Evolutionary conservation across 2,797 vertebrate species (phyloP).

Genomic region (Myotis vivesi): DNA sequence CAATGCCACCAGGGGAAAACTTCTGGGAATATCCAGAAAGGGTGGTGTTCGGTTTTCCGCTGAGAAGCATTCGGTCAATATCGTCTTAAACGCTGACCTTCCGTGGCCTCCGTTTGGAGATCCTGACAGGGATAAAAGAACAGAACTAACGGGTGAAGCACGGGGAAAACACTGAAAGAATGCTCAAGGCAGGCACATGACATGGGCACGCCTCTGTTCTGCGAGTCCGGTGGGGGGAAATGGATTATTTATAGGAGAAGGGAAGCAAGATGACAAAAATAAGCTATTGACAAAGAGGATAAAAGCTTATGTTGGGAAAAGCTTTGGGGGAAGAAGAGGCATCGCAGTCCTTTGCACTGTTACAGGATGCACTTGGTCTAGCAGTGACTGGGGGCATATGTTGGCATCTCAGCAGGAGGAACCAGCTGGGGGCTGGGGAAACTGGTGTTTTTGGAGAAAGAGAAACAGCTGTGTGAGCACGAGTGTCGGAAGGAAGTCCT

Average conservation of each 20-base stretch:
- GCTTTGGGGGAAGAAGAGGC: not conserved
- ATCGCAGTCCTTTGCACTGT: not conserved
- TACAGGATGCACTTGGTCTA: not conserved
- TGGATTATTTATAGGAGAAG: not conserved
- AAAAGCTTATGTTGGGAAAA: not conserved
- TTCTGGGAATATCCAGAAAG: not conserved
- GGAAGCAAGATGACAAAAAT: constrained; percentile 19
- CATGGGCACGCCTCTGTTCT: not conserved
- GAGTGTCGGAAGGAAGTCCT: constrained; percentile 12
- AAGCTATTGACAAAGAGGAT: constrained; percentile 32
- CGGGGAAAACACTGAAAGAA: not conserved
- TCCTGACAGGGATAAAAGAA: constrained; percentile 9
- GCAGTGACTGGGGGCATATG: not conserved
- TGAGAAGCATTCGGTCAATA: not conserved
- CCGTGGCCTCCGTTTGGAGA: constrained; percentile 9
- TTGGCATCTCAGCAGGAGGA: constrained; percentile 33
- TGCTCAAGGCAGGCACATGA: not conserved
- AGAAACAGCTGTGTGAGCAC: constrained; percentile 49
- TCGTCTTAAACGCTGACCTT: constrained; percentile 15
- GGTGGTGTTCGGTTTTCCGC: not conserved
- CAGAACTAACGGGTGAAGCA: constrained; percentile 25
- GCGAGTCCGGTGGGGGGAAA: not conserved
- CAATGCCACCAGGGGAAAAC: not conserved
- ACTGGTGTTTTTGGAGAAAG: constrained; percentile 20
- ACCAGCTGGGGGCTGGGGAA: constrained; percentile 24